These are phyloP conservation scores for Petrolisthes manimaculis DNA, from an alignment of 2,888 invertebrate species.

Conservation along the genomic window DNA sequence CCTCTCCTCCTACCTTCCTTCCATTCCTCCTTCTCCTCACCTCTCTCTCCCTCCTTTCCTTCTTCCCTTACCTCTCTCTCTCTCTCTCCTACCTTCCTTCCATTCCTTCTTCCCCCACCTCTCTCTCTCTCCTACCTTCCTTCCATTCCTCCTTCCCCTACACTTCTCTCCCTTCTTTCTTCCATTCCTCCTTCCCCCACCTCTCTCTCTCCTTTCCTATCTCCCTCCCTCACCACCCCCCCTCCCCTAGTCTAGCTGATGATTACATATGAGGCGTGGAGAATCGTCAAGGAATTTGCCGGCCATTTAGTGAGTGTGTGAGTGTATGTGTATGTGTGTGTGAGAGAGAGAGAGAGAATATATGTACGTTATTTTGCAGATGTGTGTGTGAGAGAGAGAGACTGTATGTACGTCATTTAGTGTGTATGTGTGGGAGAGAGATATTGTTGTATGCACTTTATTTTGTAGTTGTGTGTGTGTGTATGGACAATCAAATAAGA, in stretches of 20 bases:
- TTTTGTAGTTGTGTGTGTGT: too few species aligned
- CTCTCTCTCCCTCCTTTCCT: neutral
- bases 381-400: conserved; percentile 2
- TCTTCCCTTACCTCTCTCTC: neutral
- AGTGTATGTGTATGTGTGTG: conserved; percentile 48
- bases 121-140: neutral
- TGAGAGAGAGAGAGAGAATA: conserved; percentile 39
- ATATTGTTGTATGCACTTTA: too few species aligned
- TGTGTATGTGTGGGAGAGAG: neutral
- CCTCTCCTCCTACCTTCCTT: neutral
- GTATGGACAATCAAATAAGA: too few species aligned
- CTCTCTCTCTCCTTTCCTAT: neutral
- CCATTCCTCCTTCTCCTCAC: neutral
- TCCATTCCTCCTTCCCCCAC: neutral
- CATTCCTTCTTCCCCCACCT: neutral
- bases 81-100: conserved; percentile 11
- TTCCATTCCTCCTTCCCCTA: neutral
- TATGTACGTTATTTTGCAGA: conserved; percentile 31
- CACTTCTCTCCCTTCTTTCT: neutral
- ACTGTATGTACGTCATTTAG: conserved; percentile 32
- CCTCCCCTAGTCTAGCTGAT: conserved; percentile 28
- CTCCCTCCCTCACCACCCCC: neutral
- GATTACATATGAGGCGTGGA: conserved; percentile 50
- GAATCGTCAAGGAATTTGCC: conserved; percentile 50
- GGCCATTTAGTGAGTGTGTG: conserved; percentile 39